Conservation (phyloP, 2,113 vertebrate genomes). For the Pygoscelis adeliae region DNA sequence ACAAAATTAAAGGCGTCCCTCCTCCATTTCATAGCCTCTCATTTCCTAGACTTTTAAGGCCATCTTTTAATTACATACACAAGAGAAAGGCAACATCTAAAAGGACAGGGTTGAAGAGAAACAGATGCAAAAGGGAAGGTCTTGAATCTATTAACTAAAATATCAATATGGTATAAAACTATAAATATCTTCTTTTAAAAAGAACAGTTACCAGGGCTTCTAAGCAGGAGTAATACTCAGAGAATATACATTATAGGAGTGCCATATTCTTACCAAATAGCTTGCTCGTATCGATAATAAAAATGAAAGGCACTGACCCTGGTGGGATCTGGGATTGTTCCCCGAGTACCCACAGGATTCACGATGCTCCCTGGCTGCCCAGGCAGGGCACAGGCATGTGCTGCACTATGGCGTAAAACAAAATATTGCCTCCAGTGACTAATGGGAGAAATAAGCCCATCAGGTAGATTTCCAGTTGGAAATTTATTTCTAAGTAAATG, state of each 20-base stretch:
- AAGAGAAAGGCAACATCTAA: not conserved
- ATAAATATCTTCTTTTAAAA: not conserved
- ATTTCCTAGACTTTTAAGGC: accelerated
- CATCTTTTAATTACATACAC: not conserved
- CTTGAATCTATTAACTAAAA: not conserved
- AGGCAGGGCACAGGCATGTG: not conserved
- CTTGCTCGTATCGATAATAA: accelerated
- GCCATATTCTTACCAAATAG: no score
- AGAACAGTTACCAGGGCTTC: not conserved
- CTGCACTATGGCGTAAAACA: accelerated
- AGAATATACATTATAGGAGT: accelerated
- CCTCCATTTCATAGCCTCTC: not conserved
- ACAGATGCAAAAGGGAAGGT: not conserved
- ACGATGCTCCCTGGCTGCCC: accelerated
- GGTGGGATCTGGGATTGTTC: not conserved
- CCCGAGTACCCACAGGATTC: accelerated
- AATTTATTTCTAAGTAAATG: not conserved
- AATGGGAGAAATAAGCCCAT: not conserved
- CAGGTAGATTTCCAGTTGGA: not conserved
- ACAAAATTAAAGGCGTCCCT: accelerated
- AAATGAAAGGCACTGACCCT: not conserved
- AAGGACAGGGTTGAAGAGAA: not conserved
- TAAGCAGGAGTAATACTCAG: not conserved
- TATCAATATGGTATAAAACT: not conserved
- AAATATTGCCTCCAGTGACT: accelerated